Percentiles rank a stretch among this genome's conserved stretches.
Conservation (phyloP, 2,797 vertebrate species). For the Darevskia nairensis region DNA sequence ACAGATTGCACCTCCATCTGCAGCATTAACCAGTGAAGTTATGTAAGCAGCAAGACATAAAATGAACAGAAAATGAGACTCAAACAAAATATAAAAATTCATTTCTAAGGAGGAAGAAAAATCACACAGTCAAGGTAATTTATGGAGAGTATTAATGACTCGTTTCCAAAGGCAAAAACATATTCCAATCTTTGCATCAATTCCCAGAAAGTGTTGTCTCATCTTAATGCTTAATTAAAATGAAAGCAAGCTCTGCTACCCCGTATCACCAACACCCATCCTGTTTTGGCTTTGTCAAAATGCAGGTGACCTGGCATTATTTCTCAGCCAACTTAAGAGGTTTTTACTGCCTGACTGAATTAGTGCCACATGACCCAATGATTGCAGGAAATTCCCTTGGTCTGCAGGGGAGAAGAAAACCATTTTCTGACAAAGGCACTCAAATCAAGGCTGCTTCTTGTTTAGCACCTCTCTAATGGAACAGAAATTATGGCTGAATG, state of each 20-base stretch:
- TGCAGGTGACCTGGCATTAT: not conserved
- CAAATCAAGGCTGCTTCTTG: not conserved
- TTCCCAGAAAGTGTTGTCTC: not conserved
- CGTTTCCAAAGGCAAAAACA: not conserved
- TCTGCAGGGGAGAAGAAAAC: not conserved
- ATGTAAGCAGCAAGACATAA: not conserved
- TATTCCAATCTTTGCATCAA: not conserved
- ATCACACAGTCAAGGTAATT: conserved; percentile 1
- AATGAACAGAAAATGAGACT: not conserved
- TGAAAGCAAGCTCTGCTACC: not conserved
- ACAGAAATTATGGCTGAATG: not conserved
- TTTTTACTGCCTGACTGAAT: not conserved
- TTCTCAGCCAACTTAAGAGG: not conserved
- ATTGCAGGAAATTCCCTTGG: not conserved
- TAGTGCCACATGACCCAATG: not conserved
- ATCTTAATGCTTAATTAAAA: conserved; percentile 4
- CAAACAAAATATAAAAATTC: not conserved
- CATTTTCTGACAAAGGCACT: not conserved
- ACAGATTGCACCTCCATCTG: not conserved
- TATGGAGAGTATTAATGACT: not conserved
- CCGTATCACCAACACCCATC: not conserved
- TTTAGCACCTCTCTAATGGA: not conserved
- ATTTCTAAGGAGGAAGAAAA: conserved; percentile 4
- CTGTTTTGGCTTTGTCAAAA: not conserved
- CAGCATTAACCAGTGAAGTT: not conserved